Conservation (phyloP, 2,113 vertebrate genomes). For the Taxidea taxus region DNA sequence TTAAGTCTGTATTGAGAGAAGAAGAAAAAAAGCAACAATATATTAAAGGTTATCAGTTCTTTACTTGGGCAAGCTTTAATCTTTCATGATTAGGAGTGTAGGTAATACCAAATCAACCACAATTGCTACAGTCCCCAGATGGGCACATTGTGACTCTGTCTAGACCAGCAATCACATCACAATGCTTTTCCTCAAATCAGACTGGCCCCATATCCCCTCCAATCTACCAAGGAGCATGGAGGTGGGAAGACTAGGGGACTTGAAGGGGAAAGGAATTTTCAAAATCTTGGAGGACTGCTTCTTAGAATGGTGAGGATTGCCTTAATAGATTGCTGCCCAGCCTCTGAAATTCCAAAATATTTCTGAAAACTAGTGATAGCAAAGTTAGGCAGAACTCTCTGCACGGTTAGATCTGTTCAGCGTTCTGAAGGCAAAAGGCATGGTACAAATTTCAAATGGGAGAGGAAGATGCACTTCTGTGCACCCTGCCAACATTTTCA, state of each 20-base stretch:
- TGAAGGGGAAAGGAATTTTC: not conserved
- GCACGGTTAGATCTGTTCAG: not conserved
- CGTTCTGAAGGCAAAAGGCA: not conserved
- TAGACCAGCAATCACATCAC: not conserved
- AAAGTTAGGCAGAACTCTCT: not conserved
- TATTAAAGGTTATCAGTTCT: not conserved
- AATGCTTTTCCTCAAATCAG: not conserved
- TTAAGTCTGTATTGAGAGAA: not conserved
- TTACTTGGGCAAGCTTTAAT: constrained; percentile 9
- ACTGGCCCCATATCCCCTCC: not conserved
- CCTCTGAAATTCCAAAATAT: not conserved
- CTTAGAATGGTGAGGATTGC: not conserved
- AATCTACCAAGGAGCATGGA: not conserved
- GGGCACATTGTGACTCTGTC: constrained; percentile 34
- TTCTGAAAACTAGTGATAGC: not conserved
- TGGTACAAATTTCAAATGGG: not conserved
- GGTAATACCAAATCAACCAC: not conserved
- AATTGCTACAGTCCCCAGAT: not conserved
- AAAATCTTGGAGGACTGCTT: not conserved
- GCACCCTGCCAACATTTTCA: not conserved
- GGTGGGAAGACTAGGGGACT: not conserved
- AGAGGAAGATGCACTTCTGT: not conserved
- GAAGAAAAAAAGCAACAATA: not conserved
- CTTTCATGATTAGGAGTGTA: not conserved
- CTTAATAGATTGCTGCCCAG: not conserved